phyloP scores from a whole-genome alignment of 2,113 vertebrate genomes.

The Solea solea region DNA sequence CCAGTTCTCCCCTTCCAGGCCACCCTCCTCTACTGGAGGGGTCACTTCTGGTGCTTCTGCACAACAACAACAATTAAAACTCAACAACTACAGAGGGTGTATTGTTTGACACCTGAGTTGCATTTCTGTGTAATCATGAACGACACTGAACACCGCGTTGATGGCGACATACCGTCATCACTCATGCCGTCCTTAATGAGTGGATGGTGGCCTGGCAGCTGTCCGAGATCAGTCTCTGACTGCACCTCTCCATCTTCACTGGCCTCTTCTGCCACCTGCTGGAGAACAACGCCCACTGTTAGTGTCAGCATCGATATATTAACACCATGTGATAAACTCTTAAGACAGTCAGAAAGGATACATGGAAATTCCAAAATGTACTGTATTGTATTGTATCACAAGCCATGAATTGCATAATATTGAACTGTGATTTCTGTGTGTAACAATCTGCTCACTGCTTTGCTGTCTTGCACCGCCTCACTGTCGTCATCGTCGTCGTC shows the following conservation, averaged over 20 bases:
- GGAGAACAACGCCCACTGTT: constrained; percentile 7
- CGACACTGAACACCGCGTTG: neutral
- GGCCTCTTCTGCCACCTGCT: constrained; percentile 45
- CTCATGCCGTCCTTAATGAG: constrained; percentile 68
- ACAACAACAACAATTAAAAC: neutral
- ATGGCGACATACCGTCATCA: constrained; percentile 63
- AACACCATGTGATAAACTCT: too few relatives aligned
- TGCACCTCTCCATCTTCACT: neutral
- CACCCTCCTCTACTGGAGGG: constrained; percentile 83
- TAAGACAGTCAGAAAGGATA: too few relatives aligned
- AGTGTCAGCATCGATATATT: neutral
- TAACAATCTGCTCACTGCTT: constrained; percentile 33
- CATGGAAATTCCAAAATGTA: too few relatives aligned
- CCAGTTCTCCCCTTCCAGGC: constrained; percentile 91
- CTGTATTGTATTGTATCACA: too few relatives aligned
- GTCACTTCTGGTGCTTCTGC: constrained; percentile 87
- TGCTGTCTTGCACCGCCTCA: constrained; percentile 56
- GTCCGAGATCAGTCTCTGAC: constrained; percentile 45
- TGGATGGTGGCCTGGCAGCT: constrained; percentile 65
- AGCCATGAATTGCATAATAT: too few relatives aligned
- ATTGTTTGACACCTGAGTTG: neutral
- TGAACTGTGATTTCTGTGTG: too few relatives aligned
- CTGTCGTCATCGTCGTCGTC: constrained; percentile 42
- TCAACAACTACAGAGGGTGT: neutral
- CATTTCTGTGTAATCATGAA: neutral